These are phyloP conservation scores for Podocnemis expansa DNA, from an alignment of 2,113 vertebrate genomes.

Conservation along the genomic window DNA sequence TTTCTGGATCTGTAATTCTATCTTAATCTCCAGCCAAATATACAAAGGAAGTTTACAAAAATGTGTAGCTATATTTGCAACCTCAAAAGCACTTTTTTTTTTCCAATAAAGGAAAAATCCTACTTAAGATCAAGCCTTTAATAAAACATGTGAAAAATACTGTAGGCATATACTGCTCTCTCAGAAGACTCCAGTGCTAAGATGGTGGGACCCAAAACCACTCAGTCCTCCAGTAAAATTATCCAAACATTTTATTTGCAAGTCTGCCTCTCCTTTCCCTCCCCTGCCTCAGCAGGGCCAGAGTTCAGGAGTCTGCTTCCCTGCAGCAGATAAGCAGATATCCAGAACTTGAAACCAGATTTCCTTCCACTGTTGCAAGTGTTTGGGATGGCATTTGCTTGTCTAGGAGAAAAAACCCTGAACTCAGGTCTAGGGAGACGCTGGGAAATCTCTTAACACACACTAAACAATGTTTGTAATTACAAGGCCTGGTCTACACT, in stretches of 20 bases:
- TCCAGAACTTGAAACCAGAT: background rate
- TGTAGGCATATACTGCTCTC: background rate
- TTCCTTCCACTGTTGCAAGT: background rate
- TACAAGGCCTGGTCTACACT: background rate
- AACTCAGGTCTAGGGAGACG: background rate
- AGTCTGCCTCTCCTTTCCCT: background rate
- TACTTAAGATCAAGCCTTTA: background rate
- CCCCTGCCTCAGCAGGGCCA: fast-evolving
- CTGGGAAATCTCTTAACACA: background rate
- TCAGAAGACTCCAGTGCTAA: background rate
- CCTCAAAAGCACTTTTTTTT: background rate
- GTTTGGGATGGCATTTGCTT: background rate
- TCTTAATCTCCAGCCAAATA: background rate
- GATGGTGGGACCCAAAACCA: background rate
- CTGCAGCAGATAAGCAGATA: background rate
- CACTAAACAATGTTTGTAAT: background rate
- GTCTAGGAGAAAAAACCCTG: background rate
- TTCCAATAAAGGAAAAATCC: background rate
- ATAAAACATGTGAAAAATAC: fast-evolving
- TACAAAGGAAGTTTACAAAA: background rate
- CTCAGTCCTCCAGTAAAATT: background rate
- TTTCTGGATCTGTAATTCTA: background rate
- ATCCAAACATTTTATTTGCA: background rate
- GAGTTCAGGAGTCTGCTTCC: background rate
- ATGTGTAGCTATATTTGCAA: background rate